phyloP scores from a whole-genome alignment of 2,888 invertebrate genomes.

The Petrolisthes cinctipes region DNA sequence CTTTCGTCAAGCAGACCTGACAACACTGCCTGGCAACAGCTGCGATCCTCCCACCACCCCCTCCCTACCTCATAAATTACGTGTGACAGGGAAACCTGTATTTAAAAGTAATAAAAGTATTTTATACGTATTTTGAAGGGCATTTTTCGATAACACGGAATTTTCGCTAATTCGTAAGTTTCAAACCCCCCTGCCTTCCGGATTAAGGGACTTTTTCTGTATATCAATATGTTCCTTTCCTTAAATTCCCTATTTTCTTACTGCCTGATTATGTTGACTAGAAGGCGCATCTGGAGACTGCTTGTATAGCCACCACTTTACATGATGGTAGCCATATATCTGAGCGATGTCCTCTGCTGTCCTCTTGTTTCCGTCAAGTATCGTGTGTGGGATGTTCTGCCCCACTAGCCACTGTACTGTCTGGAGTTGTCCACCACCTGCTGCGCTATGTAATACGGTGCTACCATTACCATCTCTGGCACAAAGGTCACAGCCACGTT shows the following conservation, averaged over 20 bases:
- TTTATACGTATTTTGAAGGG: too few relatives aligned
- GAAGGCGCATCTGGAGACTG: neutral
- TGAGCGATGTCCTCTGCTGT: constrained; percentile 23
- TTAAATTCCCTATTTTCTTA: neutral
- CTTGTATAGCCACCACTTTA: constrained; percentile 23
- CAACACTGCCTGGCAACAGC: too few relatives aligned
- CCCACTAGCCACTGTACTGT: constrained; percentile 28
- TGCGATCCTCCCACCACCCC: too few relatives aligned
- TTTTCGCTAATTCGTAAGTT: too few relatives aligned
- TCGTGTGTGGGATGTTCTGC: neutral
- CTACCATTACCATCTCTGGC: neutral
- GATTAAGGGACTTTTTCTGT: too few relatives aligned
- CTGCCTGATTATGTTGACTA: neutral
- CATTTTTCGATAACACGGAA: too few relatives aligned
- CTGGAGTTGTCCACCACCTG: constrained; percentile 10
- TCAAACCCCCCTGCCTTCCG: too few relatives aligned
- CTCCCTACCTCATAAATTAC: too few relatives aligned
- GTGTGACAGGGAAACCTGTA: too few relatives aligned
- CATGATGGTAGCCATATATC: constrained; percentile 25
- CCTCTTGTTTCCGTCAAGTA: neutral
- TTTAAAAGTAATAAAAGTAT: too few relatives aligned
- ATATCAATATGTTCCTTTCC: too few relatives aligned
- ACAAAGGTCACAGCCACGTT: neutral
- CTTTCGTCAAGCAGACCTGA: too few relatives aligned
- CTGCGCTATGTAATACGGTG: neutral